Evolutionary conservation across 2,888 invertebrate species (phyloP).

Genomic region (Halictus ligatus): DNA sequence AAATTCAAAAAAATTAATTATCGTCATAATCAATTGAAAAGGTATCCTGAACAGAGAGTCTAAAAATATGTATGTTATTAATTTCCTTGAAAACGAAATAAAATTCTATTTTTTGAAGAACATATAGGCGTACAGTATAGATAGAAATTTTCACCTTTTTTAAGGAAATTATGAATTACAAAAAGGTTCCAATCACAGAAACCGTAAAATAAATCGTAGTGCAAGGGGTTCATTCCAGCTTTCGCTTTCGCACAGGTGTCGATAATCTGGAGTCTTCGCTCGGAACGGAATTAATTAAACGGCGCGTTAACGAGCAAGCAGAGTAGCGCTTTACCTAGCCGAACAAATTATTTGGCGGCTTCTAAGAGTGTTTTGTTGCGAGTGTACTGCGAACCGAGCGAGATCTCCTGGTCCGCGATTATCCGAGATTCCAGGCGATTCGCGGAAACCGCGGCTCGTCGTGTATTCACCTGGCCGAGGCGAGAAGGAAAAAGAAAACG

Average conservation of each 20-base stretch:
- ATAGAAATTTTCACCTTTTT: too few species aligned
- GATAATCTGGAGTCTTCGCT: not conserved
- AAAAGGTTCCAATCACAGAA: too few species aligned
- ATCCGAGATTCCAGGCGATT: constrained; percentile 38
- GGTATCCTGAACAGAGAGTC: too few species aligned
- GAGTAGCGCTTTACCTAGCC: constrained; percentile 5
- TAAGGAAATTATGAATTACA: too few species aligned
- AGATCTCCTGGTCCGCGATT: not conserved
- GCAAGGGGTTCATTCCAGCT: too few species aligned
- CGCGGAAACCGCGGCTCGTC: constrained; percentile 41
- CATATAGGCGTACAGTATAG: too few species aligned
- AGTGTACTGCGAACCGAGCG: not conserved
- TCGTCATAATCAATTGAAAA: too few species aligned
- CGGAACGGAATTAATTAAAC: not conserved
- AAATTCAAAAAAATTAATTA: too few species aligned
- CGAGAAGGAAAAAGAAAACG: constrained; percentile 16
- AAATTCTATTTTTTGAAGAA: too few species aligned
- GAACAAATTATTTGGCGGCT: not conserved
- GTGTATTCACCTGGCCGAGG: constrained; percentile 35
- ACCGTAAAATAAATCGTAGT: too few species aligned
- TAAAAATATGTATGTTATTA: too few species aligned
- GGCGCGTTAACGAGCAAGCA: not conserved
- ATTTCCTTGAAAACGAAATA: too few species aligned
- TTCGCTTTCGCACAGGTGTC: not conserved
- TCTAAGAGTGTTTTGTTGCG: not conserved